Evolutionary conservation across 2,113 vertebrate genomes (phyloP), one percentile per base, ranked within the genome.

Genomic region (Myrmophylax atrothorax): DNA sequence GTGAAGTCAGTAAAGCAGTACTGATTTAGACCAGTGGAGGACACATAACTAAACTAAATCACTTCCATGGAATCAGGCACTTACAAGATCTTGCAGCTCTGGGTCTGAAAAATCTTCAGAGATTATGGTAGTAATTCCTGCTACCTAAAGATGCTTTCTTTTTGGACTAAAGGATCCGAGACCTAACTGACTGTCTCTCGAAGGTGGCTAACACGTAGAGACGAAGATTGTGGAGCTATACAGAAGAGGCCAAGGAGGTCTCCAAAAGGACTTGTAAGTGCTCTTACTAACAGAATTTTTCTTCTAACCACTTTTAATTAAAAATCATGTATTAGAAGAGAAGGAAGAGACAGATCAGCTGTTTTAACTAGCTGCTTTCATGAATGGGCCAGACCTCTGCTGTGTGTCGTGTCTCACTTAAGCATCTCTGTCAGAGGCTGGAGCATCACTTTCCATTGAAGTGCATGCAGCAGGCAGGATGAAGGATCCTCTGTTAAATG

Each of bases 231-330:
- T 20, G 76, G 46, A 63, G 18, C 18, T 47, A 68, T 75, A 80
- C 31, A 91, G 74, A 81, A 93, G 47, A 95, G 68, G 47, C 35
- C 58, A 90, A 83, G 26, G 64, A 83, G 35, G 52, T 94, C 85
- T 94, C 70, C 64, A 91, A 63, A 84, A 92, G 84, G 81, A 96
- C 97, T 97, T 96, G 94, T 90, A 96, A 97, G 47, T 93, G 66
- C 52, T 94, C 40, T 73, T 95, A 92, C 66, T 96, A 73, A 87
- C 37, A 66, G 35, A 87, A 79, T 89, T 95, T 93, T 8, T 84
- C 73, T 56, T 79, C n/a, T 84, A 86, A 44, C 44, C 1, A 12
- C 46, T 83, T 90, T 94, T 89, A 80, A 74, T 77, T 91, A 62
- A 88, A 95, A 95, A 76, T 12, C n/a, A 49, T 60, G 35, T 70